These are phyloP conservation scores for Mus spicilegus DNA, from an alignment of 2,113 vertebrate genomes.

Conservation along the genomic window DNA sequence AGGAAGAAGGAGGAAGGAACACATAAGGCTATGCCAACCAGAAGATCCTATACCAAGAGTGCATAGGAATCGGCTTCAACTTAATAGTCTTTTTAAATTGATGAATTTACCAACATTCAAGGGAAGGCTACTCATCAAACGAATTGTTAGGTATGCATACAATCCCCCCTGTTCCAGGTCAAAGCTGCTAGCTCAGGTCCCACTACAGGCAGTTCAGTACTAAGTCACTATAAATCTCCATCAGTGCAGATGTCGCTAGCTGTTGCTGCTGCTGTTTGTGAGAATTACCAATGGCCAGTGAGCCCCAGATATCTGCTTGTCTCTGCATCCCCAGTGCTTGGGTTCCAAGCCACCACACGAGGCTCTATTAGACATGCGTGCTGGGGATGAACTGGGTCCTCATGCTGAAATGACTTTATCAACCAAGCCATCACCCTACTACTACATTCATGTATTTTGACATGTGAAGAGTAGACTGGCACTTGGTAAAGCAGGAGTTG, in stretches of 20 bases:
- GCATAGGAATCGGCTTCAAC: background rate
- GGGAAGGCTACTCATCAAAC: background rate
- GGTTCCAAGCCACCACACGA: too few relatives aligned
- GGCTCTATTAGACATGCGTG: background rate
- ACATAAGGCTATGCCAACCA: rapidly evolving
- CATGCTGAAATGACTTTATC: too few relatives aligned
- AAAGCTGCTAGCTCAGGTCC: background rate
- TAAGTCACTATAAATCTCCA: background rate
- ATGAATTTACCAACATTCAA: background rate
- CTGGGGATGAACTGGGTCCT: background rate
- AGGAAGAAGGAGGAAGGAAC: conserved; percentile 58
- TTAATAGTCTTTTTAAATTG: background rate
- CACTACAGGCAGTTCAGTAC: background rate
- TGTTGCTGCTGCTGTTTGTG: background rate
- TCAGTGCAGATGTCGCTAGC: background rate
- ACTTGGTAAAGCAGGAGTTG: background rate
- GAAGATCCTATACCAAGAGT: background rate
- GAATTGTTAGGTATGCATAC: background rate
- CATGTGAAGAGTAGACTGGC: background rate
- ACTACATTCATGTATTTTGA: background rate
- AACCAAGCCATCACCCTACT: background rate
- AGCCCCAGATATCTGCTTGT: background rate
- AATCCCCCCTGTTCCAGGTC: background rate
- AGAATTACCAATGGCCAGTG: background rate
- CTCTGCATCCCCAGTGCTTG: too few relatives aligned